Percentiles rank a stretch among this genome's conserved stretches.
These are phyloP conservation scores for Jordanella pulchra DNA, from an alignment of 2,797 vertebrate genomes.

Conservation along the genomic window DNA sequence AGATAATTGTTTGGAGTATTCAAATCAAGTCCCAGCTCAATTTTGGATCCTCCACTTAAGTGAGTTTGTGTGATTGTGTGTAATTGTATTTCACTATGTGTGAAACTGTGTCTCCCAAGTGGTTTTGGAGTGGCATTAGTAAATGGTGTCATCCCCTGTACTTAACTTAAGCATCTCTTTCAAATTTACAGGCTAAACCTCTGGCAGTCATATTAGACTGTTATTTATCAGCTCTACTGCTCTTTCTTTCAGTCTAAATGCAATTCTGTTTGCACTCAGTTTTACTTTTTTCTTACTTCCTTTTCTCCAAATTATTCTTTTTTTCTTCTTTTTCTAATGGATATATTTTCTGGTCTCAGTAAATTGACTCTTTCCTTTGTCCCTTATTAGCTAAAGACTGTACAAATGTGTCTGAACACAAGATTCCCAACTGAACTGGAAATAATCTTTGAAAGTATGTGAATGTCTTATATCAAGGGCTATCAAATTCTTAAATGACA, in stretches of 20 bases:
- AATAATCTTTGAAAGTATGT: neutral
- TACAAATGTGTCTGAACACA: neutral
- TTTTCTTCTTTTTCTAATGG: constrained; percentile 3
- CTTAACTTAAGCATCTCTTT: constrained; percentile 48
- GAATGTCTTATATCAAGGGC: neutral
- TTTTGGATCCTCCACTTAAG: constrained; percentile 74
- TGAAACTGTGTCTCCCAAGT: constrained; percentile 57
- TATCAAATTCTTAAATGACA: too few species aligned
- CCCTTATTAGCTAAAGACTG: neutral
- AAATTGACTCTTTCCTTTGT: constrained; percentile 12
- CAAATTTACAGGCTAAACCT: constrained; percentile 32
- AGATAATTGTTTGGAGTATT: constrained; percentile 80
- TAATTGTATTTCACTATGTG: constrained; percentile 49
- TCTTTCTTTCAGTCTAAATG: constrained; percentile 26
- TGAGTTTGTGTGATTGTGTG: constrained; percentile 62
- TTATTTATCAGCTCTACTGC: constrained; percentile 32
- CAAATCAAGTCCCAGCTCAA: constrained; percentile 74
- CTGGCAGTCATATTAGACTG: constrained; percentile 5
- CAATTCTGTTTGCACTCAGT: neutral
- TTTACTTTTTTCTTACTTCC: constrained; percentile 3
- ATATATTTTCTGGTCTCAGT: constrained; percentile 17
- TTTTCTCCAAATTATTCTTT: constrained; percentile 7
- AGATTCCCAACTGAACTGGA: neutral
- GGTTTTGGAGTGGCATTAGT: constrained; percentile 58
- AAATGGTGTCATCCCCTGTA: constrained; percentile 54